These are phyloP conservation scores for Tragelaphus imberbis DNA, from an alignment of 2,113 vertebrate genomes.

Conservation along the genomic window DNA sequence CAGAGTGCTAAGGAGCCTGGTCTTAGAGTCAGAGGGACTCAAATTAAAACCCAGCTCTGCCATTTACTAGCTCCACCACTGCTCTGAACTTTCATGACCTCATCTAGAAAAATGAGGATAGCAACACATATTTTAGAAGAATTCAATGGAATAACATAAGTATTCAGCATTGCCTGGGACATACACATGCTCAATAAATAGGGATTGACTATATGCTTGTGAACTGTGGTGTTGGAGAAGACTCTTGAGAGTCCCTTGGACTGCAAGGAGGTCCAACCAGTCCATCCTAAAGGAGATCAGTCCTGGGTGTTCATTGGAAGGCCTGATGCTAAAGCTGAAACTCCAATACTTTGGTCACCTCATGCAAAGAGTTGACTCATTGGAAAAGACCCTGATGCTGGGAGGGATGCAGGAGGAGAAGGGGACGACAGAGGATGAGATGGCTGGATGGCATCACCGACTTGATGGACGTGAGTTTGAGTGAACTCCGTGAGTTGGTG, in stretches of 20 bases:
- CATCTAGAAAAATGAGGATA: background rate
- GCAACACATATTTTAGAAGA: background rate
- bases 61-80: background rate
- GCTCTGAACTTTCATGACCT: background rate
- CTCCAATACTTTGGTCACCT: too few relatives aligned
- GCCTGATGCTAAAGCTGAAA: too few relatives aligned
- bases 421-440: fast-evolving
- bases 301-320: too few relatives aligned
- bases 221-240: too few relatives aligned
- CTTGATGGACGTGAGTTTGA: fast-evolving
- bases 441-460: too few relatives aligned
- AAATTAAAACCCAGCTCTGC: background rate
- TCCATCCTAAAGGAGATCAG: too few relatives aligned
- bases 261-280: too few relatives aligned
- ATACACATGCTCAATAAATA: background rate
- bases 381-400: too few relatives aligned
- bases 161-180: background rate
- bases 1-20: background rate
- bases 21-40: background rate
- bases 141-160: background rate
- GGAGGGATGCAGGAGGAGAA: too few relatives aligned
- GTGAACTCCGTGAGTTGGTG: too few relatives aligned
- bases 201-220: background rate
- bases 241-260: too few relatives aligned
- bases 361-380: too few relatives aligned